Evolutionary conservation across 2,797 vertebrate species (phyloP).

Genomic region (Trachurus trachurus): DNA sequence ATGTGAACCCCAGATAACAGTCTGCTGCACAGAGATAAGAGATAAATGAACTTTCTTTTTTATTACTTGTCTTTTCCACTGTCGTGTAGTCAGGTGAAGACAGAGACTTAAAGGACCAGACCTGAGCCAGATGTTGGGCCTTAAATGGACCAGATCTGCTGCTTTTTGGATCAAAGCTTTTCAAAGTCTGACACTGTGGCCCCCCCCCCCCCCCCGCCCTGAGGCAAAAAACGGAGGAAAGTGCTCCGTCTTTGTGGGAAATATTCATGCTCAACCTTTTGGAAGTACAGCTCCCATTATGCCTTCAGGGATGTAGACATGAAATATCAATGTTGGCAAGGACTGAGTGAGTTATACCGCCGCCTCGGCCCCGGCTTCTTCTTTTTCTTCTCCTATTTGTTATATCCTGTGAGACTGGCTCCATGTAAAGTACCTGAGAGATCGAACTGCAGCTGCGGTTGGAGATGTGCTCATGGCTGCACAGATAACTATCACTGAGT

Average conservation of each 20-base stretch:
- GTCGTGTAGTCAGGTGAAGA: not conserved
- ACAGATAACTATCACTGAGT: not conserved
- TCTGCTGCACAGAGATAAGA: constrained; percentile 25
- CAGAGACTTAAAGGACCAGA: not conserved
- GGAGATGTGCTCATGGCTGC: not conserved
- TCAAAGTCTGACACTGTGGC: not conserved
- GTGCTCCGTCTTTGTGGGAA: not conserved
- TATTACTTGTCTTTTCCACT: not conserved
- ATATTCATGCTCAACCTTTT: too few species aligned
- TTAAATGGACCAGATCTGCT: too few species aligned
- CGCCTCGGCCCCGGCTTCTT: too few species aligned
- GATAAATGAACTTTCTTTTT: constrained; percentile 42
- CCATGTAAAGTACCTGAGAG: not conserved
- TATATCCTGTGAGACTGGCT: not conserved
- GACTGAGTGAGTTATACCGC: too few species aligned
- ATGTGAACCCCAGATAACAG: constrained; percentile 41
- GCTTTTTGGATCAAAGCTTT: not conserved
- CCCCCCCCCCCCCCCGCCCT: not conserved
- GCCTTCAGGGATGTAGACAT: not conserved
- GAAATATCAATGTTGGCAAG: too few species aligned
- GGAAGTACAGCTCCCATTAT: too few species aligned
- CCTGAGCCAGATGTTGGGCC: not conserved
- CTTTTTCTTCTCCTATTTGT: not conserved
- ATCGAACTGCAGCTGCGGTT: too few species aligned
- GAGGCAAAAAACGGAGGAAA: not conserved